Conservation (phyloP, 2,888 invertebrate species). For the Norana najaformis region DNA sequence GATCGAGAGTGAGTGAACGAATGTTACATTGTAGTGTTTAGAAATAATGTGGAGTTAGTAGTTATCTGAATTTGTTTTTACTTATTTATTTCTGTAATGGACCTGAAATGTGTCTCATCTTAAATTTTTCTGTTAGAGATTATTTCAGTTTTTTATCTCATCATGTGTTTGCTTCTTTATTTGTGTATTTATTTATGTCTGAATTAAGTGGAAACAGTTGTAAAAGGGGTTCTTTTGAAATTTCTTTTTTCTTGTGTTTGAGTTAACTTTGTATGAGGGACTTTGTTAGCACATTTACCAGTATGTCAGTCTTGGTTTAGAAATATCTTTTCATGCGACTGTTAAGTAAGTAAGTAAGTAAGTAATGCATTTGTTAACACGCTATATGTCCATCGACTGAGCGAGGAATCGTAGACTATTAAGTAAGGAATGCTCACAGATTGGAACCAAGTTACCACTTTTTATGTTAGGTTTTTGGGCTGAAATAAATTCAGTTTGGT, state of each 20-base stretch:
- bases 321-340: background rate
- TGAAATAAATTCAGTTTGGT: background rate
- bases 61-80: background rate
- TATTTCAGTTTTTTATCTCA: background rate
- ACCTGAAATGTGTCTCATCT: background rate
- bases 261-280: background rate
- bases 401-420: too few relatives aligned
- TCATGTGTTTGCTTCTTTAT: background rate
- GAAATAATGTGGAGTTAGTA: background rate
- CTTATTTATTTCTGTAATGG: background rate
- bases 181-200: slow-evolving; percentile 15
- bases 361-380: too few relatives aligned
- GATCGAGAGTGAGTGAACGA: background rate
- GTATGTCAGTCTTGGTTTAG: too few relatives aligned
- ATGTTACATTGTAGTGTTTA: background rate
- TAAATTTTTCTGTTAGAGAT: background rate
- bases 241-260: background rate
- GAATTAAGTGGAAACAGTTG: background rate
- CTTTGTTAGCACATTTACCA: too few relatives aligned
- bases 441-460: background rate
- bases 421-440: background rate
- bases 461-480: background rate
- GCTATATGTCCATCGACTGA: too few relatives aligned
- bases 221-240: background rate
- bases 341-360: too few relatives aligned